A percentile compares a stretch with the other conserved stretches of the same genome.
Evolutionary conservation across 92 coral and sea anemone genomes (phyloP).

Genomic region (Montipora capitata): DNA sequence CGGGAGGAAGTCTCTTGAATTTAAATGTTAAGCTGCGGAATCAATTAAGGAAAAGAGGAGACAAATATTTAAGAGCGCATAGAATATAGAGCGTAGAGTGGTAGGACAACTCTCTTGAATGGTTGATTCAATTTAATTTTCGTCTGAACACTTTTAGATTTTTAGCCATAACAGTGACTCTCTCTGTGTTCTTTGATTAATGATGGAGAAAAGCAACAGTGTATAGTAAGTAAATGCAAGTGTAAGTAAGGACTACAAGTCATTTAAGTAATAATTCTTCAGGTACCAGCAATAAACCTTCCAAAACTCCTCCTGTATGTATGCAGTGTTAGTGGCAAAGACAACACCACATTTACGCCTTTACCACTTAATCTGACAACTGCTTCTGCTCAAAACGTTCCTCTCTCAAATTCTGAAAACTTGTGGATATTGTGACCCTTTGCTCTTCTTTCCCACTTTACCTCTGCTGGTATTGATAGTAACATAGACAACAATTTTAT

Average conservation of each 20-base stretch:
- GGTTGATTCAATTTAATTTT: background rate
- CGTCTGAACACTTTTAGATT: background rate
- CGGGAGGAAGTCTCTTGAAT: too few relatives aligned
- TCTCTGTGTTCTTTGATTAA: background rate
- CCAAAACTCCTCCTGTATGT: background rate
- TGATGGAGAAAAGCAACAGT: background rate
- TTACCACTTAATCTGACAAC: background rate
- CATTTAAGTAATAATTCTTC: background rate
- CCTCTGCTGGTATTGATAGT: background rate
- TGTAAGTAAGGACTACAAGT: background rate
- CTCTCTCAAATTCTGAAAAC: background rate
- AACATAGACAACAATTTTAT: background rate
- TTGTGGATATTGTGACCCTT: background rate
- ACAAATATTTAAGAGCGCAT: background rate
- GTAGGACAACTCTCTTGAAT: slow-evolving; percentile 1
- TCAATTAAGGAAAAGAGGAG: too few relatives aligned
- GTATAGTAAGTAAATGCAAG: background rate
- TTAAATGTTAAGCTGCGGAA: too few relatives aligned
- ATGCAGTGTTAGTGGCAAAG: background rate
- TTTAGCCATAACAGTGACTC: background rate
- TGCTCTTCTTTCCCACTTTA: background rate
- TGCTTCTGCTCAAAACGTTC: background rate
- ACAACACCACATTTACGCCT: background rate
- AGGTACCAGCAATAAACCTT: background rate
- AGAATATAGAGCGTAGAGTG: background rate